Base-by-base conservation (phyloP, 2,797 vertebrate genomes). In the Cetoscarus ocellatus region DNA sequence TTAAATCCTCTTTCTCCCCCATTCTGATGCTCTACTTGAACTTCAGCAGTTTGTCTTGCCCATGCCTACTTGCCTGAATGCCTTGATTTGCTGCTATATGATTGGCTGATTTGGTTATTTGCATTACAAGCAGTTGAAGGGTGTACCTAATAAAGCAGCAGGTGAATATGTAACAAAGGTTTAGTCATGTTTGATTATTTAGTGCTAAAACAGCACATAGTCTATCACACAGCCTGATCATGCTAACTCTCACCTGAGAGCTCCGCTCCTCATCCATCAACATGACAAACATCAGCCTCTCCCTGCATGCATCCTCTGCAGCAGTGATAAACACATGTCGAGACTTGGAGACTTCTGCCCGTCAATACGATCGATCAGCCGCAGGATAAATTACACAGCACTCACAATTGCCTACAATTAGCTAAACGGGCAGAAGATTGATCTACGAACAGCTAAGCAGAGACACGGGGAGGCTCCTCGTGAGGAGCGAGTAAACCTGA, bases 371-470 rank as follows among this genome's bases (percentile, higher is more conserved):
- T 91, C 64, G 86, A 93, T 79, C 55, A 19, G 66, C 73, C 65
- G 8, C 6, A 75, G 80, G 80, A 77, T 61, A 63, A 88, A 87
- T 85, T 88, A 82, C 79, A 75, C 67, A 40, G 70, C 1, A 44
- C 87, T 83, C 77, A 65, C 87, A 55, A 88, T 84, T 55, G 79
- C 61, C 15, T 19, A 84, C 90, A 92, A 93, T 93, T 91, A 91
- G 80, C 87, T 83, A 83, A 92, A 89, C 84, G 52, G 83, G 83
- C 71, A 35, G 60, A 48, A 55, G 79, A 86, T 83, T 86, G 90
- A 89, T 92, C 73, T 42, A 10, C 10, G 36, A 36, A 45, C 50
- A 3, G 65, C 61, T 54, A 72, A 78, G 70, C 49, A n/a, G 40
- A 50, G 69, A 61, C 47, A 64, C 1, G 2, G 18, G 13, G 1